phyloP scores from a whole-genome alignment of 2,888 invertebrate genomes.

The Orthosia gothica region DNA sequence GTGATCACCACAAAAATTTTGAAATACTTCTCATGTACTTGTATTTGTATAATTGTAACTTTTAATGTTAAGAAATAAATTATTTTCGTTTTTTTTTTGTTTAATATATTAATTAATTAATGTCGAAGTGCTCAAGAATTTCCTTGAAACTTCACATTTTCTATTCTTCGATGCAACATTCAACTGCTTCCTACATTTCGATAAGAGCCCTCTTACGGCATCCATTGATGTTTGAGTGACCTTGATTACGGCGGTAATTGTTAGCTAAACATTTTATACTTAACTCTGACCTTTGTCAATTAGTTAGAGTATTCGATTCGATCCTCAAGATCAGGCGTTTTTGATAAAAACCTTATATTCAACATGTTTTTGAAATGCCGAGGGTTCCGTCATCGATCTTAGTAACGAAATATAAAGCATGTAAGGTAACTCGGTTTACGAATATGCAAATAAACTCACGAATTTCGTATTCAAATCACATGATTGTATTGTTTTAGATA shows the following conservation, averaged over 20 bases:
- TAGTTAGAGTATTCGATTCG: slow-evolving; percentile 77
- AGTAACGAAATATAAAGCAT: background rate
- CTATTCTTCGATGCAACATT: slow-evolving; percentile 36
- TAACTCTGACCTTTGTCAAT: slow-evolving; percentile 84
- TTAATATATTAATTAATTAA: background rate
- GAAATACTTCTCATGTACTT: too few species aligned
- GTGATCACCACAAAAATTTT: too few species aligned
- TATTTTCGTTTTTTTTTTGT: too few species aligned
- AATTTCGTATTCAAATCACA: slow-evolving; percentile 47
- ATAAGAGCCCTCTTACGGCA: slow-evolving; percentile 45
- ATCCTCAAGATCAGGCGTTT: slow-evolving; percentile 69
- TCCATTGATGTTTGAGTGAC: slow-evolving; percentile 70
- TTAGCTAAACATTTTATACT: slow-evolving; percentile 83
- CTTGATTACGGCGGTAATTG: slow-evolving; percentile 84
- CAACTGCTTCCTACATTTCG: slow-evolving; percentile 45
- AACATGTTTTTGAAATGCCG: slow-evolving; percentile 3
- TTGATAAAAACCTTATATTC: slow-evolving; percentile 8
- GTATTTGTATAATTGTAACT: too few species aligned
- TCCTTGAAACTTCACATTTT: slow-evolving; percentile 51
- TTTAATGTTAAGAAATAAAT: too few species aligned
- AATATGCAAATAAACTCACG: slow-evolving; percentile 33
- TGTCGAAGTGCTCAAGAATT: background rate
- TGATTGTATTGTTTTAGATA: slow-evolving; percentile 17
- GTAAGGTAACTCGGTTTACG: background rate
- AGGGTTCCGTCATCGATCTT: slow-evolving; percentile 8